Base-by-base conservation (phyloP, 2,113 vertebrate species). In the Engystomops pustulosus region DNA sequence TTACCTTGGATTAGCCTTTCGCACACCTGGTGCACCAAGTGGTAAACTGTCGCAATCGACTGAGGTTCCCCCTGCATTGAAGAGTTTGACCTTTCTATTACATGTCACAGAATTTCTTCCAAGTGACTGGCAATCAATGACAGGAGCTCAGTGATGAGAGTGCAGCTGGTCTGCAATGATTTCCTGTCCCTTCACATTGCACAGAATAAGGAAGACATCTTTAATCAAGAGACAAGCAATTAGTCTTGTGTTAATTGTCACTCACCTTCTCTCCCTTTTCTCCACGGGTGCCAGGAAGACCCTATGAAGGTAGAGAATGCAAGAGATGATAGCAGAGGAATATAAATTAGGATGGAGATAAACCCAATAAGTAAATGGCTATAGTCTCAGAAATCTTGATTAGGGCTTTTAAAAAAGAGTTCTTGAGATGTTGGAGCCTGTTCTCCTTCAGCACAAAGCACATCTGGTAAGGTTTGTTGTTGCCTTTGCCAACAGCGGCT, bases 201-300 rank as follows among this genome's bases (percentile, higher is more conserved):
- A 30, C 23, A 20, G 51, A 25, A 72, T 23, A n/a, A 49, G 55
- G 38, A 7, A 53, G 32, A 81, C 18, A n/a, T 70, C 55, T 65
- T 58, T 18, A 25, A 58, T 55, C 70, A 60, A 76, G 53, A 49
- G 27, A 58, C 3, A 27, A 44, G 30, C 47, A 62, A 83, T 83
- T 62, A 83, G 14, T 20, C n/a, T 10, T 36, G 44, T 25, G 30
- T 49, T 14, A 12, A 62, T 78, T 81, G 65, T 55, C 34, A 88
- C 93, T 86, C 79, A 98, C 97, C 92, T 98, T 99, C 87, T 98
- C 96, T 80, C 98, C 98, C 89, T 92, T 91, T 80, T 98, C 97
- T 58, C 97, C 97, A 90, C 97, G 97, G 58, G 90, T 94, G 60
- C 98, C 98, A 0, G 96, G 92, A 44, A 98, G 90, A 51, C 97